phyloP scores from a whole-genome alignment of 2,797 vertebrate genomes.

The Kryptolebias ocellatus region DNA sequence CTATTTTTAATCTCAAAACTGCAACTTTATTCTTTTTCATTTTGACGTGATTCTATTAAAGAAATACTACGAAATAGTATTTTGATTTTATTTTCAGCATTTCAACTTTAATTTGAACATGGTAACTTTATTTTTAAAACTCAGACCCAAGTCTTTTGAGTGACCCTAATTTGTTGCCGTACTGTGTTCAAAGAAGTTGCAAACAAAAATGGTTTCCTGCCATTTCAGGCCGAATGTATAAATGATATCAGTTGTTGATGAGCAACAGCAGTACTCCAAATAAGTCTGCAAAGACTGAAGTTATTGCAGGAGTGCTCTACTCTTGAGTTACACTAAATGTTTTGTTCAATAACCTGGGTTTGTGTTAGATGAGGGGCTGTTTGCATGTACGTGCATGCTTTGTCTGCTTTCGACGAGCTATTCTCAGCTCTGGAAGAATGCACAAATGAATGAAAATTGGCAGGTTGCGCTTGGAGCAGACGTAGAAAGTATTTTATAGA shows the following conservation, averaged over 20 bases:
- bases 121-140: too few relatives aligned
- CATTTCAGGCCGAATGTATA: not conserved
- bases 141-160: too few relatives aligned
- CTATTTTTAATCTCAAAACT: too few relatives aligned
- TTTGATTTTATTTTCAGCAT: too few relatives aligned
- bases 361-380: slow-evolving; percentile 35
- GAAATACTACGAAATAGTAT: too few relatives aligned
- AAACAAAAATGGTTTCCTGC: not conserved
- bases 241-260: slow-evolving; percentile 2
- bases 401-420: slow-evolving; percentile 25
- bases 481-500: slow-evolving; percentile 21
- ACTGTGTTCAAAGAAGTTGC: too few relatives aligned
- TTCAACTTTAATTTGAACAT: too few relatives aligned
- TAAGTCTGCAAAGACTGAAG: slow-evolving; percentile 7
- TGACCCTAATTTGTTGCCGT: too few relatives aligned
- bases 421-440: slow-evolving; percentile 33
- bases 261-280: slow-evolving; percentile 6
- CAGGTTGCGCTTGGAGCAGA: slow-evolving; percentile 27
- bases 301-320: slow-evolving; percentile 8
- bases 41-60: too few relatives aligned
- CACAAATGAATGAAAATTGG: slow-evolving; percentile 46
- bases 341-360: slow-evolving; percentile 14
- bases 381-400: slow-evolving; percentile 49
- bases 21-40: too few relatives aligned
- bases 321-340: slow-evolving; percentile 35